Conservation (phyloP, 2,113 vertebrate genomes). For the Ursus arctos region DNA sequence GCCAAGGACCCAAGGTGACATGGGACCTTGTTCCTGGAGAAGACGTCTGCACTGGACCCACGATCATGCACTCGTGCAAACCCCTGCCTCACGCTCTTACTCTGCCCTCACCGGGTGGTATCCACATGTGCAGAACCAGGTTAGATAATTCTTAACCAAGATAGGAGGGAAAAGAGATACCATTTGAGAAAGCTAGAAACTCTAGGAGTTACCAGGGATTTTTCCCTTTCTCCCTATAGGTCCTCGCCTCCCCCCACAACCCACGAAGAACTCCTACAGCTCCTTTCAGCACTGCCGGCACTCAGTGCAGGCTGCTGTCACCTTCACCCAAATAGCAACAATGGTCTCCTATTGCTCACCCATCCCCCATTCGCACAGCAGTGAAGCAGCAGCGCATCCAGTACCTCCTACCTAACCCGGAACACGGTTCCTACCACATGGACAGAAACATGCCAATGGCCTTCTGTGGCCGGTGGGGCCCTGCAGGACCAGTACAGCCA, state of each 20-base stretch:
- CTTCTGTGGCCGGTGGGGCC: accelerated
- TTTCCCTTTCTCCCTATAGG: neutral
- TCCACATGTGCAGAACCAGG: neutral
- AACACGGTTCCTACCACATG: neutral
- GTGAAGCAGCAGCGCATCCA: neutral
- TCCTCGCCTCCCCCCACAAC: no score
- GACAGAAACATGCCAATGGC: neutral
- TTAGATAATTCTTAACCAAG: neutral
- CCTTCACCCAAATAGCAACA: no score
- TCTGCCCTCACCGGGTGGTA: neutral
- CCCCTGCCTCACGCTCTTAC: accelerated
- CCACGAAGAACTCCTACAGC: neutral
- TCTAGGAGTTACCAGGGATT: neutral
- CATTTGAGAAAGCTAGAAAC: neutral
- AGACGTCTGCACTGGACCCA: neutral
- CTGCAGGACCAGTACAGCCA: no score
- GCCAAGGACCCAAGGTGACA: neutral
- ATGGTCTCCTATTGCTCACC: neutral
- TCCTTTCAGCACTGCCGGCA: neutral
- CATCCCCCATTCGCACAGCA: neutral
- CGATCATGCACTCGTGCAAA: accelerated
- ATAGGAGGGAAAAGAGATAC: neutral
- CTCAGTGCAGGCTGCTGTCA: neutral
- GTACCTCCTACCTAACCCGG: neutral
- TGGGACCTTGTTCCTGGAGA: neutral